Evolutionary conservation across 2,797 vertebrate species (phyloP).

Genomic region (Synaphobranchus kaupii): DNA sequence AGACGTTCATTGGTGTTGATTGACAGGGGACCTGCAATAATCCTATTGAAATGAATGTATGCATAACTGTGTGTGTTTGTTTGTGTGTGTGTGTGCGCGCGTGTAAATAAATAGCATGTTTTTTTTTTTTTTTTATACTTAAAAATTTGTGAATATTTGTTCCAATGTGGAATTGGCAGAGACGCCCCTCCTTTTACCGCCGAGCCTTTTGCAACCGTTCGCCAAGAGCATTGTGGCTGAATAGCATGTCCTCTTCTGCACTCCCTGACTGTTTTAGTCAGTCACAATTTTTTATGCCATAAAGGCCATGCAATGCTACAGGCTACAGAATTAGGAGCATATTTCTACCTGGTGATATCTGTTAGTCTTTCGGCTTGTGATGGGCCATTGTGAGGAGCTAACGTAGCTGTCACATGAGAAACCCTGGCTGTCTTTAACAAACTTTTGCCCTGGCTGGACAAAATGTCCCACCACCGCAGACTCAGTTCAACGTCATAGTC

Average conservation of each 20-base stretch:
- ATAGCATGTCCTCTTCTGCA: neutral
- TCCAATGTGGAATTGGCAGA: neutral
- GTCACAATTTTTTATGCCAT: neutral
- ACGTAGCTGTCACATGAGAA: neutral
- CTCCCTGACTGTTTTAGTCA: neutral
- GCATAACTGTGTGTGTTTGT: neutral
- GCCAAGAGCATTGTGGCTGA: constrained; percentile 1
- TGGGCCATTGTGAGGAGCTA: neutral
- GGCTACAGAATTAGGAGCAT: neutral
- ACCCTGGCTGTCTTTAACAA: neutral
- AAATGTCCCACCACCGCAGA: too few relatives aligned
- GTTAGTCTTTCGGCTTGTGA: neutral
- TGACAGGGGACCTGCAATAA: neutral
- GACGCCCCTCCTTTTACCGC: constrained; percentile 1
- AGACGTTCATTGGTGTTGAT: neutral
- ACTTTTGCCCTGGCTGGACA: too few relatives aligned
- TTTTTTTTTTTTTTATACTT: neutral
- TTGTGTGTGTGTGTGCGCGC: neutral
- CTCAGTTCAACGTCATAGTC: too few relatives aligned
- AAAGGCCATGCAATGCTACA: neutral
- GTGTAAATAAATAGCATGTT: neutral
- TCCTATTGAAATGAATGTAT: neutral
- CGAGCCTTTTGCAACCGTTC: neutral
- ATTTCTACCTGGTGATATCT: neutral
- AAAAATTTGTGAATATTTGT: neutral